Evolutionary conservation across 2,888 invertebrate genomes (phyloP).

Genomic region (Troglohyphantes excavatus): DNA sequence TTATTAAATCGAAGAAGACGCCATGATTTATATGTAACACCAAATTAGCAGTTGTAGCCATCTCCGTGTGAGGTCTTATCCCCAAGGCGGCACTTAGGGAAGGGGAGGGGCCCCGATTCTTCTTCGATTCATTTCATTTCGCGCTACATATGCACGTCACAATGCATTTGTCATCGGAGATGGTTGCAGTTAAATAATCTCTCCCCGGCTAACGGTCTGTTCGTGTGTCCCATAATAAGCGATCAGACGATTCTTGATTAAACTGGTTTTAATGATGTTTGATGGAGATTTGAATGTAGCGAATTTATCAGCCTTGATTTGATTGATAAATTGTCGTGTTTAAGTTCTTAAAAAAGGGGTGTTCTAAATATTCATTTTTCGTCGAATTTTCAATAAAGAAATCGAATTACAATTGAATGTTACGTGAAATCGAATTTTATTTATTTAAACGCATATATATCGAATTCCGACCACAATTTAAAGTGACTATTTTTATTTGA

Average conservation of each 20-base stretch:
- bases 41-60: conserved; percentile 59
- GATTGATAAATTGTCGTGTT: too few species aligned
- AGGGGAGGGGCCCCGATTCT: conserved; percentile 1
- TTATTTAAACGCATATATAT: too few species aligned
- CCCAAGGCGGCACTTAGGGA: conserved; percentile 5
- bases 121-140: neutral
- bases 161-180: conserved; percentile 39
- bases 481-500: too few species aligned
- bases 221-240: conserved; percentile 6
- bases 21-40: conserved; percentile 67
- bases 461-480: too few species aligned
- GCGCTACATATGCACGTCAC: conserved; percentile 7
- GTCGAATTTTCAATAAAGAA: too few species aligned
- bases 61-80: conserved; percentile 56
- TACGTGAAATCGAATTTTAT: too few species aligned
- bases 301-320: too few species aligned
- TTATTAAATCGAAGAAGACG: conserved; percentile 52
- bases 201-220: neutral
- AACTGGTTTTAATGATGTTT: conserved; percentile 1
- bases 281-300: too few species aligned
- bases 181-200: conserved; percentile 3
- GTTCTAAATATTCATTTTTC: too few species aligned
- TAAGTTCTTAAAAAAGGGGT: too few species aligned
- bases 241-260: conserved; percentile 3
- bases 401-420: too few species aligned